Evolutionary conservation across 64 coral and sea anemone species (phyloP), one percentile per base, ranked within the genome.

Genomic region (Cladopsammia gracilis): DNA sequence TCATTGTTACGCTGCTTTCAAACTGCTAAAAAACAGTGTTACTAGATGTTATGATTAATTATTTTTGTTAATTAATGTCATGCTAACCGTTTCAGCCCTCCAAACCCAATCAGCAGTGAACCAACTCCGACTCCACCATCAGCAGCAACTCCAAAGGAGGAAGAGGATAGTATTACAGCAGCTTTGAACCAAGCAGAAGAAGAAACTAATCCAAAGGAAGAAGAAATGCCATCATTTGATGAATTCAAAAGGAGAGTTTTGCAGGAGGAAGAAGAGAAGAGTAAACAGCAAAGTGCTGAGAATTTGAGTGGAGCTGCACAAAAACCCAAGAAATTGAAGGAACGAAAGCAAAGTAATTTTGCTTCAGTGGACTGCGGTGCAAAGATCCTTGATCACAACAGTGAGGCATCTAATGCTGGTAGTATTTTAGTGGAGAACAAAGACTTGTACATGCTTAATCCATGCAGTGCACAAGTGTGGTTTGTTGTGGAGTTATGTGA

Each of bases 181-280:
- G 85, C 59, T 8, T 20, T 97, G 14, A 97, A 97, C 16, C 92
- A 97, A 83, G 96, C 92, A 48, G 96, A 97, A 53, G 92, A 97
- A 34, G 96, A 97, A 47, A 91, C 24, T 18, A 90, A 78, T 14
- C 57, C 88, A 44, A 81, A 92, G 16, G 79, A 93, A 74, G 96
- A 97, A 79, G 96, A 97, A 22, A 94, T 97, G 96, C 96, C 96
- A 56, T 98, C 96, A 86, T 98, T 98, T 92, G 96, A 98, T 19
- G 96, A 98, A 64, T 98, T 98, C 59, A 98, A 98, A 62, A 91
- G 88, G 13, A 90, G 95, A 57, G 69, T 95, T 50, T 94, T 95
- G 10, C 87, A 97, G 70, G 93, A 98, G 70, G 93, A 94, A 48
- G 96, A 98, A 53, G 77, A 98, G 85, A 89, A 92, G 20, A 98